These are phyloP conservation scores for Metellina segmentata DNA, from an alignment of 2,888 invertebrate species.

Conservation along the genomic window DNA sequence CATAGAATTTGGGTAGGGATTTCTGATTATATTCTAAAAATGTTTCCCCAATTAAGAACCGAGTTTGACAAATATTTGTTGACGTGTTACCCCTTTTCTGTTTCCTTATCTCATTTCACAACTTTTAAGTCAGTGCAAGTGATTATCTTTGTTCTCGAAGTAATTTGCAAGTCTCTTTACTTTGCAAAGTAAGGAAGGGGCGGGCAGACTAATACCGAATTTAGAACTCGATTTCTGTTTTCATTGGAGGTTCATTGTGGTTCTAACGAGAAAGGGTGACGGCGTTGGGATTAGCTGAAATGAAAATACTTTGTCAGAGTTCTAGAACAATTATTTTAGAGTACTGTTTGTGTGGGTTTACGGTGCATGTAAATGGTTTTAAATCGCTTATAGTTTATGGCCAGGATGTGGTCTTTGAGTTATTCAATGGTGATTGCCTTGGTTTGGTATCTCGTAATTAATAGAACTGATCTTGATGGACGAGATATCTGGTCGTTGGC, in stretches of 20 bases:
- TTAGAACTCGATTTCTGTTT: neutral
- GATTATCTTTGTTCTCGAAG: neutral
- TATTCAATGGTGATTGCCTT: no score
- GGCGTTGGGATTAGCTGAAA: no score
- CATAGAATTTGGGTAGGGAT: neutral
- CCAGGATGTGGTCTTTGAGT: no score
- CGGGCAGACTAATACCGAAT: neutral
- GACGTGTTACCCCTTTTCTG: neutral
- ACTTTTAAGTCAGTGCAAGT: conserved; percentile 16
- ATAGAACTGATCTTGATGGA: no score
- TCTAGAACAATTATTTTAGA: no score
- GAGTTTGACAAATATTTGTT: conserved; percentile 32
- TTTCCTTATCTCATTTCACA: conserved; percentile 26
- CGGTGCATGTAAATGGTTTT: no score
- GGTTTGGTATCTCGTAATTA: no score
- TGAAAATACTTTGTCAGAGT: no score
- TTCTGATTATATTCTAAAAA: conserved; percentile 19
- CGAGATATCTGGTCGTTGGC: no score
- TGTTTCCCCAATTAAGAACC: conserved; percentile 4
- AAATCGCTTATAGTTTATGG: no score
- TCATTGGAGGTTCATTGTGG: neutral
- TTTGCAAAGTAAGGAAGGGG: neutral
- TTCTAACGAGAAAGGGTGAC: neutral
- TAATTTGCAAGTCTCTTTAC: neutral
- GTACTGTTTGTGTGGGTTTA: no score